These are phyloP conservation scores for Masticophis lateralis DNA, from an alignment of 2,797 vertebrate species.

Conservation along the genomic window DNA sequence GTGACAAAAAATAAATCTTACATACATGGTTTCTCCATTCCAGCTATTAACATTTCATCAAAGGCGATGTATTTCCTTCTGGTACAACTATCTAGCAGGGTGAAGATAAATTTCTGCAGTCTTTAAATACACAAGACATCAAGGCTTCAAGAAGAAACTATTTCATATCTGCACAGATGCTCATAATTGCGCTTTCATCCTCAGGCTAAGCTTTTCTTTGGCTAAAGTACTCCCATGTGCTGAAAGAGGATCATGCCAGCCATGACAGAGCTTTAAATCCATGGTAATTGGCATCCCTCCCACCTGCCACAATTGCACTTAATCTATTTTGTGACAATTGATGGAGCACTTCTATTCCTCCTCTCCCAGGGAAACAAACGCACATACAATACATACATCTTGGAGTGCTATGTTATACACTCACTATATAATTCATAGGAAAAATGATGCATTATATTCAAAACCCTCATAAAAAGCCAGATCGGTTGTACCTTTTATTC, in stretches of 20 bases:
- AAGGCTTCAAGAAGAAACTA: slow-evolving; percentile 24
- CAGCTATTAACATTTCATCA: slow-evolving; percentile 45
- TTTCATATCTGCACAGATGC: slow-evolving; percentile 49
- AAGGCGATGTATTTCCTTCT: slow-evolving; percentile 16
- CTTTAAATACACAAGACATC: slow-evolving; percentile 32
- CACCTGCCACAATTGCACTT: slow-evolving; percentile 4
- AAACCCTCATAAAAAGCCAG: neutral
- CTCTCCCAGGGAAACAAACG: neutral
- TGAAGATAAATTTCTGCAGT: slow-evolving; percentile 52
- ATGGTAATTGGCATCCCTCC: slow-evolving; percentile 44
- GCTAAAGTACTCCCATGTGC: slow-evolving; percentile 51
- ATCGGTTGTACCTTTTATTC: neutral
- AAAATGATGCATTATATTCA: slow-evolving; percentile 44
- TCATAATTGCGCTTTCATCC: slow-evolving; percentile 60
- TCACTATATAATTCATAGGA: slow-evolving; percentile 35
- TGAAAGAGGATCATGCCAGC: slow-evolving; percentile 28
- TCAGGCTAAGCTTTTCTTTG: slow-evolving; percentile 51
- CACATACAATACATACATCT: neutral
- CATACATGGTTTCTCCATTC: slow-evolving; percentile 4
- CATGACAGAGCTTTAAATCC: slow-evolving; percentile 52
- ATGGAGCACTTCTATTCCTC: slow-evolving; percentile 50
- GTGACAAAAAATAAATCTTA: slow-evolving; percentile 33
- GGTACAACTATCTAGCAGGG: slow-evolving; percentile 13
- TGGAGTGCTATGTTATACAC: slow-evolving; percentile 20
- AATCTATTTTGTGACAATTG: slow-evolving; percentile 49